Conservation (phyloP, 2,113 vertebrate species). For the Ammospiza caudacuta region DNA sequence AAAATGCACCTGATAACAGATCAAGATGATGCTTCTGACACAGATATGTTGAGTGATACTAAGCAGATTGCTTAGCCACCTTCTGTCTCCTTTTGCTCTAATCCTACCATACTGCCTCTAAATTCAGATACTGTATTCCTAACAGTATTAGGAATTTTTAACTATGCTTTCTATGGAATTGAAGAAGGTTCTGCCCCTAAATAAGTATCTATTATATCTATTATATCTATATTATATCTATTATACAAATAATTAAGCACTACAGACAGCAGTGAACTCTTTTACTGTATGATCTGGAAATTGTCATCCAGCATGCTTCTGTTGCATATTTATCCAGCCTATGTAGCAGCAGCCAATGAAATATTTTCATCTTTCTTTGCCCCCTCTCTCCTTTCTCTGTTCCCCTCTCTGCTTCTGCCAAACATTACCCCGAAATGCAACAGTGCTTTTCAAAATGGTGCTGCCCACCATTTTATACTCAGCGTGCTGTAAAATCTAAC, state of each 20-base stretch:
- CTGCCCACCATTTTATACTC: not conserved
- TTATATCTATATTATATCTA: not conserved
- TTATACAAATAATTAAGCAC: not conserved
- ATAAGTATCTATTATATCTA: not conserved
- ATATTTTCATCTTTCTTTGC: not conserved
- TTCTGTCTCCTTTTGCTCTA: not conserved
- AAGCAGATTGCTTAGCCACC: not conserved
- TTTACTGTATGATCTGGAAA: not conserved
- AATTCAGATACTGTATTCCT: not conserved
- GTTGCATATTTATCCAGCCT: not conserved
- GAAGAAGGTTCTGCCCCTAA: not conserved
- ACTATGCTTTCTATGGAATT: not conserved
- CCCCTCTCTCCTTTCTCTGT: not conserved
- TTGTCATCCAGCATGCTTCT: not conserved
- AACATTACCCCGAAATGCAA: not conserved
- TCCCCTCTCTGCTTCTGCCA: not conserved
- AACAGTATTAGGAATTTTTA: not conserved
- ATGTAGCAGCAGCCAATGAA: not conserved
- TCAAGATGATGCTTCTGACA: not conserved
- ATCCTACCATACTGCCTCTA: not conserved
- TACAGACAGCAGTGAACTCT: not conserved
- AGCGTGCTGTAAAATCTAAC: not conserved
- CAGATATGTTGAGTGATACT: not conserved
- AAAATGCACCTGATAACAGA: not conserved
- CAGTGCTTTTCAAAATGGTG: not conserved